Percentiles rank a stretch among this genome's conserved stretches.
phyloP scores from a whole-genome alignment of 2,113 vertebrate genomes.

The Neogale vison region DNA sequence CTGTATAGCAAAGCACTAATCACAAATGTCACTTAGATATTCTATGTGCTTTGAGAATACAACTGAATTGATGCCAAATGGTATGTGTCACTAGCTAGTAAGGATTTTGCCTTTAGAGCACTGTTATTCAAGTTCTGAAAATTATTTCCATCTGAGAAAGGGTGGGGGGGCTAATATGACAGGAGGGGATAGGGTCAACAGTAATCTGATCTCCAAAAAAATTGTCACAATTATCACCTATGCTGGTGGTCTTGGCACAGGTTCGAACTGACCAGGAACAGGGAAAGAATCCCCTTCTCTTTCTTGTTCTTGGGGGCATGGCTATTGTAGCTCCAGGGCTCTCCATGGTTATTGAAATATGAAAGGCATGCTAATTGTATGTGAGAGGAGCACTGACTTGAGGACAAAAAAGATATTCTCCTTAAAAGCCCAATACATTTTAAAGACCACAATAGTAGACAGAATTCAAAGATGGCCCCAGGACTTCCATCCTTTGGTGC shows the following conservation, averaged over 20 bases:
- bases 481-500: background rate
- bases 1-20: background rate
- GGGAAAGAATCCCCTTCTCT: background rate
- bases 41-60: background rate
- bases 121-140: conserved; percentile 40
- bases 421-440: background rate
- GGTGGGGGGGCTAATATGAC: background rate
- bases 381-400: background rate
- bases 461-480: background rate
- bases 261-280: background rate
- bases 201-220: conserved; percentile 56
- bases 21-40: background rate
- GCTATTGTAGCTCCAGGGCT: background rate
- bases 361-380: background rate
- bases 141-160: conserved; percentile 66
- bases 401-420: background rate
- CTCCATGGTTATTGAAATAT: background rate
- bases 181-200: conserved; percentile 3
- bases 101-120: conserved; percentile 9
- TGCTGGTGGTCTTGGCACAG: conserved; percentile 26
- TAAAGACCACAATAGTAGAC: background rate
- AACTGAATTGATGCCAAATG: background rate
- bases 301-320: background rate
- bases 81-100: background rate
- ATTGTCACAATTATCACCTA: conserved; percentile 53